These are phyloP conservation scores for Trachurus trachurus DNA, from an alignment of 2,797 vertebrate species.

Conservation along the genomic window DNA sequence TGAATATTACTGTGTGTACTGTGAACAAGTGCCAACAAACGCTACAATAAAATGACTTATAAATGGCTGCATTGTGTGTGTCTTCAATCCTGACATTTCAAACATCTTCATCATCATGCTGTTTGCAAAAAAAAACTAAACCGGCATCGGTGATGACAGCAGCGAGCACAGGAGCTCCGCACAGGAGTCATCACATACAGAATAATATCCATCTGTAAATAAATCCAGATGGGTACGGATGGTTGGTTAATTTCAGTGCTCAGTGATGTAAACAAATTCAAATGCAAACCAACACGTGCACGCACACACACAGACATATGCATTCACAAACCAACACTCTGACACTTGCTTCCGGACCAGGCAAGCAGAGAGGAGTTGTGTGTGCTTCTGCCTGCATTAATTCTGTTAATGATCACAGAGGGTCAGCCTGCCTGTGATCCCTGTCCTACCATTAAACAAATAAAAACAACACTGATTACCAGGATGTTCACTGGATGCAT, in stretches of 20 bases:
- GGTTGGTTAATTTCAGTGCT: conserved; percentile 52
- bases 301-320: conserved; percentile 13
- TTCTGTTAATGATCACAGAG: conserved; percentile 83
- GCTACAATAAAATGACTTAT: background rate
- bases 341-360: conserved; percentile 52
- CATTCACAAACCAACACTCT: conserved; percentile 48
- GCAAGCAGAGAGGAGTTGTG: conserved; percentile 49
- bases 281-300: conserved; percentile 34
- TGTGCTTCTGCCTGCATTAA: conserved; percentile 72
- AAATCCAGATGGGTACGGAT: conserved; percentile 45
- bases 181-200: conserved; percentile 11
- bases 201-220: conserved; percentile 39
- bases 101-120: background rate
- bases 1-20: background rate
- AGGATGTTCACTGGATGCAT: conserved; percentile 80
- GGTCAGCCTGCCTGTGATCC: conserved; percentile 81
- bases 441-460: conserved; percentile 84
- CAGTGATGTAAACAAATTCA: conserved; percentile 53
- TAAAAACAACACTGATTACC: conserved; percentile 86
- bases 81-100: background rate
- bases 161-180: conserved; percentile 13
- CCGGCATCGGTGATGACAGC: background rate
- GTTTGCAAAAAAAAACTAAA: background rate
- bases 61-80: background rate
- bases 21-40: background rate